Base-by-base conservation (phyloP, 2,113 vertebrate genomes). In the Neoarius graeffei region DNA sequence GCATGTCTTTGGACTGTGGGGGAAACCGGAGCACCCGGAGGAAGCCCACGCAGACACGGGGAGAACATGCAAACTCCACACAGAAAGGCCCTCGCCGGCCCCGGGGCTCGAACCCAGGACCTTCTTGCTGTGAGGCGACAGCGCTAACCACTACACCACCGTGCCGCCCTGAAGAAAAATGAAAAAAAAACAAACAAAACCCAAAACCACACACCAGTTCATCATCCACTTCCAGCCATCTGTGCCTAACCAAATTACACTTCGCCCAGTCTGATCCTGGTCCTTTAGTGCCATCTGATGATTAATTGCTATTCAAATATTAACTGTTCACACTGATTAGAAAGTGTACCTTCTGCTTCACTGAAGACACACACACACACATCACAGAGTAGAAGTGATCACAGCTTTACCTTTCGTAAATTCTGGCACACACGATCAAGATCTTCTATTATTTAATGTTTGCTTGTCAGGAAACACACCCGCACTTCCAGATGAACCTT, bases 281-380 rank as follows among this genome's bases (percentile, higher is more conserved):
- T 69, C 57, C 71, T 77, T 87, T n/a, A 48, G 81, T 80, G 69
- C 56, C 71, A 64, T 79, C 71, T 57, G 48, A 86, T 86, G 66
- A 86, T 84, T 62, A 81, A 90, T 84, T 85, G 64, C 62, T 86
- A 74, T 76, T 90, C 27, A 88, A 88, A 81, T 90, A 90, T 90
- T 84, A 88, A 88, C 77, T n/a, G 1, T 69, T 80, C 62, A 86
- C 64, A 42, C 20, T 84, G 71, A 90, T 81, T 57, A 86, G 79
- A 64, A 50, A 73, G 71, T 82, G 56, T 86, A 67, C n/a, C 35
- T 57, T 88, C 64, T 52, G 79, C 23, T 52, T 85, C 84, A 71
- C 20, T 71, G 14, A 27, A 35, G 52, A 69, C 27, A 56, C n/a
- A 54, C 48, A 62, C 54, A 56, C 35, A 66, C n/a, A 59, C 79